Base-by-base conservation (phyloP, 2,113 vertebrate species). In the Steatornis caripensis region DNA sequence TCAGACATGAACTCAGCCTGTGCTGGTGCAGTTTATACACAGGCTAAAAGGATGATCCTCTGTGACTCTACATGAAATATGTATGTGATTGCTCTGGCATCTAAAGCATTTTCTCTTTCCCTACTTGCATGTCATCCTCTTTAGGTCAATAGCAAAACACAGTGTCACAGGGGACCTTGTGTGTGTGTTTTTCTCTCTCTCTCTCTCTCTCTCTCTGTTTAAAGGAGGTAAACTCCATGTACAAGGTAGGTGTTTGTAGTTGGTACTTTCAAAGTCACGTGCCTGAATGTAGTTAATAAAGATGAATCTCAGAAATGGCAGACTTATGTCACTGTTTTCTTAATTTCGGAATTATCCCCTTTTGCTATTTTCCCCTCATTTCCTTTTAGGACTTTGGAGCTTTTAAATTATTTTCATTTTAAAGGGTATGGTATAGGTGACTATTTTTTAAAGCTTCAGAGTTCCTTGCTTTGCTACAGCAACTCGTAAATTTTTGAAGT, bases 401-500 rank as follows among this genome's bases (percentile, higher is more conserved):
- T 89, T 76, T 90, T 14, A 79, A 92, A 82, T 57, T 1, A 24
- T 94, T 91, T 96, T 84, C 8, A 36, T 90, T 84, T 83, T 75
- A 69, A 82, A 58, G 7, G 9, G 6, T 64, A 37, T 57, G 19
- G 20, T 68, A 64, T 43, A 84, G 32, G 37, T 62, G 37, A 81
- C 7, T 32, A 37, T 46, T 81, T 78, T 83, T 84, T 72, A 84
- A 93, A 93, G 45, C 74, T 95, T 89, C 36, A 79, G 45, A 34
- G 7, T 62, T 89, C 34, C n/a, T 94, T 80, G 34, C 71, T 95
- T 87, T 77, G 29, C 76, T 71, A 71, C 48, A 87, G 60, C 21
- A 91, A 9, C 45, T 89, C 86, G 84, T 86, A 87, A 75, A 91
- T 89, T 93, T 96, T 80, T 94, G 72, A 97, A 89, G 69, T 87